A percentile compares a stretch with the other conserved stretches of the same genome.
These are phyloP conservation scores for Alviniconcha strummeri DNA, from an alignment of 2,888 invertebrate species.

Conservation along the genomic window DNA sequence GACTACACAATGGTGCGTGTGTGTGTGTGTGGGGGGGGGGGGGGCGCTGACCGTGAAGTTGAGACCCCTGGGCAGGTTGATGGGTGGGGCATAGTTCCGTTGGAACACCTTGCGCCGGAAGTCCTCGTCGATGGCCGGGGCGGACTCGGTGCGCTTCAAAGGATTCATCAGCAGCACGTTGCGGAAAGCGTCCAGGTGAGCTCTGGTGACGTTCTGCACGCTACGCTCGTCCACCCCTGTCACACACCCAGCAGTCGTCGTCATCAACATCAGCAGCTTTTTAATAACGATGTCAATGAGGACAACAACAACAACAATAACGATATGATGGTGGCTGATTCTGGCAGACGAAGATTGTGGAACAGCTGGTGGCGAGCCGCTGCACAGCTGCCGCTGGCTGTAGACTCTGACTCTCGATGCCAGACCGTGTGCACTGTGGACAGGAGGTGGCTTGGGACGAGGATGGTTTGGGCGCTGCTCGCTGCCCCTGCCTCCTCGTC, in stretches of 20 bases:
- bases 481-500: no score
- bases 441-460: no score
- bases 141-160: not conserved
- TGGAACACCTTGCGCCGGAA: constrained; percentile 26
- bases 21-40: not conserved
- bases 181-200: constrained; percentile 20
- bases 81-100: constrained; percentile 21
- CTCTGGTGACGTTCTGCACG: not conserved
- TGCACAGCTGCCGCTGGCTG: no score
- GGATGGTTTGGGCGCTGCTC: no score
- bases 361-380: no score
- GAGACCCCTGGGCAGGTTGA: not conserved
- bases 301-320: not conserved
- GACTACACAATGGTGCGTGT: no score
- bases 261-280: not conserved
- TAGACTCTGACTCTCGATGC: no score
- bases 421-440: no score
- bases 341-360: no score
- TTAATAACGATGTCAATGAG: not conserved
- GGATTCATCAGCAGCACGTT: constrained; percentile 29
- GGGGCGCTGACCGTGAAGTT: not conserved
- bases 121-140: not conserved
- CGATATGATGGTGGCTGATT: not conserved
- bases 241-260: not conserved
- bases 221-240: not conserved